A percentile compares a stretch with the other conserved stretches of the same genome.
Conservation (phyloP, 2,113 vertebrate genomes). For the Nipponia nippon region DNA sequence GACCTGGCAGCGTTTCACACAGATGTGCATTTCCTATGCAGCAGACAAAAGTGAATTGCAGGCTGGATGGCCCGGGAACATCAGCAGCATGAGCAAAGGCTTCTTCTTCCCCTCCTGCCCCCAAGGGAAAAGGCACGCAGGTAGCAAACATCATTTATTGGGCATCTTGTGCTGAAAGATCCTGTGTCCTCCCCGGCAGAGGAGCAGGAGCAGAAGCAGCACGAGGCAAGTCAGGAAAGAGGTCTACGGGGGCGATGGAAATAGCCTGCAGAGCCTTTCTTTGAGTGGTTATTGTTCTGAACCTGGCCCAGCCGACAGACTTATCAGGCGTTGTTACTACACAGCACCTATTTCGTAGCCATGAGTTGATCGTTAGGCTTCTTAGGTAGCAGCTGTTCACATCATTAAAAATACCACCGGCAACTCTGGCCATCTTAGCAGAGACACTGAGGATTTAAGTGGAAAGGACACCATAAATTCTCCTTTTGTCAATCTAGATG, state of each 20-base stretch:
- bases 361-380: not conserved
- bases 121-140: not conserved
- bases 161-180: not conserved
- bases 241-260: not conserved
- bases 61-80: not conserved
- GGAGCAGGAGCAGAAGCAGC: not conserved
- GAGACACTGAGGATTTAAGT: not conserved
- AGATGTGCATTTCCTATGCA: not conserved
- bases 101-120: not conserved
- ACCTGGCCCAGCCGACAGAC: not conserved
- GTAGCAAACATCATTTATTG: not conserved
- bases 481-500: not conserved
- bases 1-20: not conserved
- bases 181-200: not conserved
- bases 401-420: not conserved
- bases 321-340: not conserved
- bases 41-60: fast-evolving
- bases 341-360: not conserved
- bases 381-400: not conserved
- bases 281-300: not conserved
- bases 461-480: conserved; percentile 4
- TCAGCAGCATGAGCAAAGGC: not conserved
- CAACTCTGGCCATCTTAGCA: not conserved
- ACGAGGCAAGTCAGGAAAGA: fast-evolving
- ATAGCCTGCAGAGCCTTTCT: not conserved